Base-by-base conservation (phyloP, 2,797 vertebrate genomes). In the Pangasius krempfi region DNA sequence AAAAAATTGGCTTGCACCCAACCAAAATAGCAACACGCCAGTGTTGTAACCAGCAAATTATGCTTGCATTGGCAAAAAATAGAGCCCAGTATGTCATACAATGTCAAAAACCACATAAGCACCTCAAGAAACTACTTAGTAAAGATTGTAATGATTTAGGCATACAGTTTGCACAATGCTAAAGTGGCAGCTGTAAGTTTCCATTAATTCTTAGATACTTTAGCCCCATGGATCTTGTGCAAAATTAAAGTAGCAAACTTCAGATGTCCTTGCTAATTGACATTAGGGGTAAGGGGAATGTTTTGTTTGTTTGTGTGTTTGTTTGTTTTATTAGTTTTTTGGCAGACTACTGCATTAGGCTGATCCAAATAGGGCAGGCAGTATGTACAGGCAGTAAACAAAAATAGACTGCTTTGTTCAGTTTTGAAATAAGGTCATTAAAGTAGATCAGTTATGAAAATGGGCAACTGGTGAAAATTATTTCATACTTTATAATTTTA, bases 351-450 rank as follows among this genome's bases (percentile, higher is more conserved):
- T 52, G 25, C 25, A n/a, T 50, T 14, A 50, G 25, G 25, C 25
- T 7, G 44, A 50, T 27, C 5, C 73, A 37, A 33, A 80, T 80
- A 37, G 1, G 18, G 30, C 52, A 56, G n/a, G 30, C 58, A 10
- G 9, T 81, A 58, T 60, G 20, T 33, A 33, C 30, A 80, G 18
- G 18, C 47, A 79, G 78, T 56, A 33, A 80, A 80, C 10, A 37
- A 22, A 56, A 5, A 37, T 58, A 58, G 18, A 10, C 18, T 58
- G 33, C 30, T 58, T 81, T 40, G 47, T 7, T 30, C 27, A 1
- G 27, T 78, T 52, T 44, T 30, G 25, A n/a, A 56, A 79, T 79
- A 79, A 79, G 50, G 75, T 78, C 27, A 44, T n/a, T 76, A n/a
- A 50, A 50, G 75, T 50, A 78, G 14, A 9, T 33, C 52, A 54